These are phyloP conservation scores for Upupa epops DNA, from an alignment of 2,113 vertebrate genomes.

Conservation along the genomic window DNA sequence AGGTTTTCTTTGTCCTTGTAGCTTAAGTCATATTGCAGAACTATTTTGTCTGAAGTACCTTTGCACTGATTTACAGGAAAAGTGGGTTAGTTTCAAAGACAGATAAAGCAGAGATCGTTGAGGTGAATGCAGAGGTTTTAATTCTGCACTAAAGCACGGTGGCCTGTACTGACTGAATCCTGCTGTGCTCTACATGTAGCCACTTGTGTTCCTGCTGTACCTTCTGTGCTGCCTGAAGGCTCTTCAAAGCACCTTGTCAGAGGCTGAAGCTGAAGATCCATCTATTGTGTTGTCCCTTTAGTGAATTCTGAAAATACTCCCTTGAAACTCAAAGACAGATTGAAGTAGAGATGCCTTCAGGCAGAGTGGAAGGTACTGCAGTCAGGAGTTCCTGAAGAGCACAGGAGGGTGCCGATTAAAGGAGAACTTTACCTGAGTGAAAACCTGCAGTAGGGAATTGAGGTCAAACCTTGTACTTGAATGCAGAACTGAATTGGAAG, in stretches of 20 bases:
- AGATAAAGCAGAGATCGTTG: background rate
- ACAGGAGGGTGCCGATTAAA: slow-evolving; percentile 1
- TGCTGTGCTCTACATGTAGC: background rate
- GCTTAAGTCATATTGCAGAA: background rate
- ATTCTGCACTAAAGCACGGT: background rate
- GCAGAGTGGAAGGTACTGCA: background rate
- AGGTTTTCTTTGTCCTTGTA: background rate
- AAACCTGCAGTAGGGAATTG: background rate
- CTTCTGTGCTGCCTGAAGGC: background rate
- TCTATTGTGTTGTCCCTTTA: slow-evolving; percentile 8
- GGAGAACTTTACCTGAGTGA: background rate
- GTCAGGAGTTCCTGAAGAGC: background rate
- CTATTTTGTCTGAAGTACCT: background rate
- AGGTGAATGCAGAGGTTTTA: background rate
- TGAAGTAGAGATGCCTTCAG: background rate
- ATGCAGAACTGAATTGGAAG: background rate
- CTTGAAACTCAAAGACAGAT: background rate
- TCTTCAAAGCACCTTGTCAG: slow-evolving; percentile 14
- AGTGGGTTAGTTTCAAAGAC: slow-evolving; percentile 25
- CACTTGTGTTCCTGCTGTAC: background rate
- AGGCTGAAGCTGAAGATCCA: background rate
- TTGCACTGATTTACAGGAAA: background rate
- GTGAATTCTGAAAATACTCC: background rate
- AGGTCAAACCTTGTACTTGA: background rate
- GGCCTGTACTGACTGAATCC: background rate